Evolutionary conservation across 2,888 invertebrate genomes (phyloP).

Genomic region (Carterocephalus palaemon): DNA sequence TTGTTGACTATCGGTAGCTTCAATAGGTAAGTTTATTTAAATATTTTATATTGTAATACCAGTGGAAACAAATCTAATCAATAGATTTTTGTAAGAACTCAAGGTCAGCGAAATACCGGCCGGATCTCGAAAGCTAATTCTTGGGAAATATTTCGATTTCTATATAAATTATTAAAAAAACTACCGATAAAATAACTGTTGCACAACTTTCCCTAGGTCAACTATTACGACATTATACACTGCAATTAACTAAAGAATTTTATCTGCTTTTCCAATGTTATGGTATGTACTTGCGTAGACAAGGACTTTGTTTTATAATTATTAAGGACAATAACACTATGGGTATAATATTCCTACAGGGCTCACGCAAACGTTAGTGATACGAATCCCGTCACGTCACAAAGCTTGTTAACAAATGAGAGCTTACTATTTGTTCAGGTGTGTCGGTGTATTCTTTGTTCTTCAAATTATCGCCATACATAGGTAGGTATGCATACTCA

Average conservation of each 20-base stretch:
- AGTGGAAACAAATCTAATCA: conserved; percentile 26
- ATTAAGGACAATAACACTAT: too few species aligned
- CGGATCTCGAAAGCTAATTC: conserved; percentile 47
- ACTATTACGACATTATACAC: conserved; percentile 19
- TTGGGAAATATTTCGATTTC: conserved; percentile 42
- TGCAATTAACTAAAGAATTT: too few species aligned
- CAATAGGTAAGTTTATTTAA: conserved; percentile 32
- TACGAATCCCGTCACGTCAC: conserved; percentile 41
- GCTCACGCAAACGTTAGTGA: conserved; percentile 17
- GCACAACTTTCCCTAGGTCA: conserved; percentile 18
- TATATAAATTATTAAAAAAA: conserved; percentile 27
- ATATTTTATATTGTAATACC: conserved; percentile 22
- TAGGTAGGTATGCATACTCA: conserved; percentile 43
- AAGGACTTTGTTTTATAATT: too few species aligned
- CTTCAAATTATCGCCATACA: conserved; percentile 65
- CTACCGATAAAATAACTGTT: conserved; percentile 23
- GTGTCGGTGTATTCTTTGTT: conserved; percentile 65
- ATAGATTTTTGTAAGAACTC: conserved; percentile 39
- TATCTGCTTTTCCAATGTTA: too few species aligned
- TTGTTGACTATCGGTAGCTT: conserved; percentile 33
- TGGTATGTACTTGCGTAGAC: too few species aligned
- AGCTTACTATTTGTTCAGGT: conserved; percentile 70
- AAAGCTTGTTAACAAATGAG: conserved; percentile 54
- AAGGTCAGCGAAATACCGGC: conserved; percentile 47
- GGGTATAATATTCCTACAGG: conserved; percentile 28